phyloP scores from a whole-genome alignment of 2,113 vertebrate species.

The Muntiacus reevesi region DNA sequence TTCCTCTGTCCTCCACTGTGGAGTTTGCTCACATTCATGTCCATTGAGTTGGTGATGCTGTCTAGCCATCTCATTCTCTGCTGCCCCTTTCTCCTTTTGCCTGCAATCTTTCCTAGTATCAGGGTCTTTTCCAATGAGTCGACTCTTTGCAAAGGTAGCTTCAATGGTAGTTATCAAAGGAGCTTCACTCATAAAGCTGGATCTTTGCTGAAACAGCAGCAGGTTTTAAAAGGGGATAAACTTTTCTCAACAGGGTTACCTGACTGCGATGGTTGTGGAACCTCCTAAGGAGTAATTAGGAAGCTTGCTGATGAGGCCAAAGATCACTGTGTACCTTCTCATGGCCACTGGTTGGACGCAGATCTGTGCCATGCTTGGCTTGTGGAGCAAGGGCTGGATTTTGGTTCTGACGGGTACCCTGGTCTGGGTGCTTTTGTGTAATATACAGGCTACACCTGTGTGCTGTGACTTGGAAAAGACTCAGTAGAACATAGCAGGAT shows the following conservation, averaged over 20 bases:
- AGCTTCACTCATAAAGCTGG: not conserved
- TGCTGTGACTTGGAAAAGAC: not conserved
- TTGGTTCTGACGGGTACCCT: not conserved
- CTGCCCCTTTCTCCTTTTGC: not conserved
- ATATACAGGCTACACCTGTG: no score
- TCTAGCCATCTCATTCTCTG: not conserved
- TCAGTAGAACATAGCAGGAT: not conserved
- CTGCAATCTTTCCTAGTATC: not conserved
- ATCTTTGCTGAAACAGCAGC: not conserved
- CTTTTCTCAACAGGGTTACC: not conserved
- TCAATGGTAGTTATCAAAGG: not conserved
- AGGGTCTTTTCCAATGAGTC: not conserved
- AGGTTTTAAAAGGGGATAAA: not conserved
- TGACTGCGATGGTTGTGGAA: rapidly evolving
- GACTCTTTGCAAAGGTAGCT: not conserved
- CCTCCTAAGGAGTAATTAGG: not conserved
- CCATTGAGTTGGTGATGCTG: not conserved
- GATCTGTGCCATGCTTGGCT: not conserved
- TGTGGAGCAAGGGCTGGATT: not conserved
- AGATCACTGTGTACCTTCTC: not conserved
- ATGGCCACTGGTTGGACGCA: not conserved
- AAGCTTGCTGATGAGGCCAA: not conserved
- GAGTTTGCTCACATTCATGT: not conserved
- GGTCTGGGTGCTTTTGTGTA: not conserved
- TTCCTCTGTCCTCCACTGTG: not conserved